Evolutionary conservation across 2,888 invertebrate species (phyloP).

Genomic region (Margaritifera margaritifera): DNA sequence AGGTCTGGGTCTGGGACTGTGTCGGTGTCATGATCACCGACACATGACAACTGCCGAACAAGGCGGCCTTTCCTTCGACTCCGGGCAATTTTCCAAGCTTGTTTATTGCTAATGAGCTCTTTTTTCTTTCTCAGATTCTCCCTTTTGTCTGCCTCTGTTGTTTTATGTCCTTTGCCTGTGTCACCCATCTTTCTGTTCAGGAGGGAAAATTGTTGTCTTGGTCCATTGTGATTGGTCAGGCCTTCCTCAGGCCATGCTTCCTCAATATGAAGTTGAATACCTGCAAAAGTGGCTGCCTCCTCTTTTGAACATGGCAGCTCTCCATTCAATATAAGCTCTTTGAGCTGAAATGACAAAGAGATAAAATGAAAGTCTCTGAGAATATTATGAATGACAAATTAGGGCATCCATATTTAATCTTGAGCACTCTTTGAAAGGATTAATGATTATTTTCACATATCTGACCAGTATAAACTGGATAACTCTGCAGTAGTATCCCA

Average conservation of each 20-base stretch:
- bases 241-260: conserved; percentile 70
- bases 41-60: conserved; percentile 62
- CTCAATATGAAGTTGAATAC: conserved; percentile 79
- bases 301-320: conserved; percentile 79
- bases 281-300: conserved; percentile 79
- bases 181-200: conserved; percentile 40
- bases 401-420: too few species aligned
- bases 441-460: too few species aligned
- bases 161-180: conserved; percentile 20
- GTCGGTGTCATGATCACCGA: conserved; percentile 63
- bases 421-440: too few species aligned
- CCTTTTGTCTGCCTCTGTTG: conserved; percentile 47
- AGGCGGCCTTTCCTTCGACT: conserved; percentile 61
- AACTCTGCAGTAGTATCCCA: too few species aligned
- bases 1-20: conserved; percentile 61
- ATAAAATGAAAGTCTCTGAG: background rate
- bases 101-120: conserved; percentile 59
- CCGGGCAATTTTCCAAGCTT: conserved; percentile 51
- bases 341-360: conserved; percentile 74
- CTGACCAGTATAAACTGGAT: too few species aligned
- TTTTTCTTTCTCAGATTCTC: conserved; percentile 62
- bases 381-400: background rate
- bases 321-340: conserved; percentile 78
- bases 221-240: conserved; percentile 36
- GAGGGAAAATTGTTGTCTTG: conserved; percentile 22